Evolutionary conservation across 64 coral and sea anemone genomes (phyloP).

Genomic region (Dendrophyllia cribrosa): DNA sequence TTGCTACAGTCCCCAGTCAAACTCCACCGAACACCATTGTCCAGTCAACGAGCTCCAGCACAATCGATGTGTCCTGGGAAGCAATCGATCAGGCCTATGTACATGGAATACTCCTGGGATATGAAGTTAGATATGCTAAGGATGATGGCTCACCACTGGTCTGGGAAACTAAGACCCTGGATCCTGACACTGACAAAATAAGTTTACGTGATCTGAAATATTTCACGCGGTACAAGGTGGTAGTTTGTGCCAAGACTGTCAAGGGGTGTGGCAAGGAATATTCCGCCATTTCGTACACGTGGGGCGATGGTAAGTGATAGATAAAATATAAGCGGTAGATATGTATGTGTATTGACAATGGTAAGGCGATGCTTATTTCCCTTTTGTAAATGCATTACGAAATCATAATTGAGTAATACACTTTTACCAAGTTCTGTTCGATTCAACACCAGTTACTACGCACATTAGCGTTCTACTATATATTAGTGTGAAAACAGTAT

Average conservation of each 20-base stretch:
- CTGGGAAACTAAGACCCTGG: conserved; percentile 1
- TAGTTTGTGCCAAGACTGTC: conserved; percentile 33
- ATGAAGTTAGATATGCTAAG: conserved; percentile 11
- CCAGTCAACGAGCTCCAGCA: background rate
- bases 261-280: conserved; percentile 39
- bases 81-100: background rate
- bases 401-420: no score
- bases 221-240: conserved; percentile 33
- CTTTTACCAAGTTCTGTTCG: no score
- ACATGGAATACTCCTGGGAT: conserved; percentile 38
- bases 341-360: background rate
- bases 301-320: conserved; percentile 62
- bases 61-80: conserved; percentile 33
- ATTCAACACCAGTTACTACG: no score
- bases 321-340: no score
- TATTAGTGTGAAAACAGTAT: no score
- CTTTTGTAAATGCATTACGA: background rate
- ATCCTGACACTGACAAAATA: background rate
- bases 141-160: background rate
- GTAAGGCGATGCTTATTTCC: background rate
- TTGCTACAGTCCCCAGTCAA: conserved; percentile 13
- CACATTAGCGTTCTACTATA: no score
- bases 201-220: background rate
- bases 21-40: background rate
- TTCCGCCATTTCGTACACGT: conserved; percentile 5